These are phyloP conservation scores for Alligator sinensis DNA, from an alignment of 2,113 vertebrate genomes.

Conservation along the genomic window DNA sequence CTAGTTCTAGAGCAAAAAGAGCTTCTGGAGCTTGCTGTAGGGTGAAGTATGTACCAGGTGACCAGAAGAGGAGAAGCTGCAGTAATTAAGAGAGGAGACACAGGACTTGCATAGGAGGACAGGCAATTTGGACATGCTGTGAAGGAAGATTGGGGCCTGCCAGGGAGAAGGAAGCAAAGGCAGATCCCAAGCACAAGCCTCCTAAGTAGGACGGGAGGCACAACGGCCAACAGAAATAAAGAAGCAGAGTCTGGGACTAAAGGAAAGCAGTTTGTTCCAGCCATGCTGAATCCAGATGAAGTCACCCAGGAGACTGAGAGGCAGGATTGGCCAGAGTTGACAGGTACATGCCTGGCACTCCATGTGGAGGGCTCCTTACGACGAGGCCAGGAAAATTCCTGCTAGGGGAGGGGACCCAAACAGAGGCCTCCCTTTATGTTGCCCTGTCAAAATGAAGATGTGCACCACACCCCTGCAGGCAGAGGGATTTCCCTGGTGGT, in stretches of 20 bases:
- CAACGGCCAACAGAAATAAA: not conserved
- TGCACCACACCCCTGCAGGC: too few species aligned
- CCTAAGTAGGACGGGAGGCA: too few species aligned
- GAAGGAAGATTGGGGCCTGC: not conserved
- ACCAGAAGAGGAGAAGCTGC: not conserved
- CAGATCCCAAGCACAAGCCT: too few species aligned
- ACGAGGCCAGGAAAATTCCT: not conserved
- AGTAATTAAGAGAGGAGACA: not conserved
- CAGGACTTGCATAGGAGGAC: not conserved
- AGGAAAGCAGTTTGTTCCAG: not conserved
- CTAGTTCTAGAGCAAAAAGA: not conserved
- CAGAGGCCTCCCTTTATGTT: too few species aligned
- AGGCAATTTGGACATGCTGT: not conserved
- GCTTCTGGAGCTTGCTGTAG: not conserved
- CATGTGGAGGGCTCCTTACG: not conserved
- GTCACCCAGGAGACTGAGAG: not conserved
- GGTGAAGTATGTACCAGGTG: not conserved
- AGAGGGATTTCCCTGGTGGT: too few species aligned
- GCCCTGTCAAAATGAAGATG: too few species aligned
- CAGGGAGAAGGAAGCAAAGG: too few species aligned
- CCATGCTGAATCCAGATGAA: not conserved
- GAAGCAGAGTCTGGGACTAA: not conserved
- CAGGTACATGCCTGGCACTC: not conserved
- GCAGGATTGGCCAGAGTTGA: not conserved
- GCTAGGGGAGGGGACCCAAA: too few species aligned